phyloP scores from a whole-genome alignment of 2,797 vertebrate genomes.

The Pteropus rufus region DNA sequence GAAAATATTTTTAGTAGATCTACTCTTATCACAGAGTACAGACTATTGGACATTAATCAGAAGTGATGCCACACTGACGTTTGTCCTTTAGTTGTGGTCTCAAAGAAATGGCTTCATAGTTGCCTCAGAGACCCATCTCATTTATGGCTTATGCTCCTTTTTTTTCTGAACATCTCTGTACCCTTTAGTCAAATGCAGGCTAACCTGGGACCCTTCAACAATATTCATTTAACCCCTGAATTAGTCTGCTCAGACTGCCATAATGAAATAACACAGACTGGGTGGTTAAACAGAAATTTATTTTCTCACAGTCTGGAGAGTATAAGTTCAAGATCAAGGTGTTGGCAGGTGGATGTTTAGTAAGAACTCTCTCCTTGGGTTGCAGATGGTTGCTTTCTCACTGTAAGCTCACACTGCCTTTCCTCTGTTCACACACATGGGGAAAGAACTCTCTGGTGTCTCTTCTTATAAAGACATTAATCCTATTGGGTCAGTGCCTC shows the following conservation, averaged over 20 bases:
- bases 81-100: background rate
- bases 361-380: background rate
- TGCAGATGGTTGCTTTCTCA: background rate
- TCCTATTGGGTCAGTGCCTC: background rate
- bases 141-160: background rate
- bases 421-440: rapidly evolving
- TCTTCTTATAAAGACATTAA: background rate
- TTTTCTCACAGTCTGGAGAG: background rate
- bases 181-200: background rate
- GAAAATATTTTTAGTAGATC: background rate
- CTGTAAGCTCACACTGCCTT: background rate
- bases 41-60: background rate
- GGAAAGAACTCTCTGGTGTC: background rate
- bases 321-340: background rate
- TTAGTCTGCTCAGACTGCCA: background rate
- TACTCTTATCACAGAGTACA: background rate
- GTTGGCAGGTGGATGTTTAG: too few relatives aligned
- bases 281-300: background rate
- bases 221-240: background rate
- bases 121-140: background rate
- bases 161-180: background rate
- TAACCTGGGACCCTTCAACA: background rate
- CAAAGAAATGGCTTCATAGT: background rate
- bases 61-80: background rate
- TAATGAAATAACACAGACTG: background rate